These are phyloP conservation scores for Diabrotica virgifera DNA, from an alignment of 1,140 invertebrate genomes.

Conservation along the genomic window DNA sequence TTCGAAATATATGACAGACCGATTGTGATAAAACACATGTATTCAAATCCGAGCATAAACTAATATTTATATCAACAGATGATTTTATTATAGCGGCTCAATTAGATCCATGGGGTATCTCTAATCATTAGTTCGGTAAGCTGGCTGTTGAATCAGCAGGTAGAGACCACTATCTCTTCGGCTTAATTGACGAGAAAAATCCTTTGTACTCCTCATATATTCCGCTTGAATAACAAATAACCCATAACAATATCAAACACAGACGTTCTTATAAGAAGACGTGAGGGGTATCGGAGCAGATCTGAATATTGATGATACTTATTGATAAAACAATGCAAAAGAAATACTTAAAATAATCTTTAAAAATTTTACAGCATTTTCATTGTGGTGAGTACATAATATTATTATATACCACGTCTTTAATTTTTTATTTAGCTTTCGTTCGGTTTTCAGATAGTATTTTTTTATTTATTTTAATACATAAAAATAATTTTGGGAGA, in stretches of 20 bases:
- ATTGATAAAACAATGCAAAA: no score
- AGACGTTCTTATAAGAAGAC: not conserved
- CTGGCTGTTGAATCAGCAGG: conserved; percentile 7
- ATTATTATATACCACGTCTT: no score
- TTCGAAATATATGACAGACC: not conserved
- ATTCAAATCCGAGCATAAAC: conserved; percentile 6
- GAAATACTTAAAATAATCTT: no score
- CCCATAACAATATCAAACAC: conserved; percentile 11
- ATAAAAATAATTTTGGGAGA: no score
- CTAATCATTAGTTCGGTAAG: conserved; percentile 18
- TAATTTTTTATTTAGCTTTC: no score
- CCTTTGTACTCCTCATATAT: conserved; percentile 9
- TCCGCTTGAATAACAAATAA: conserved; percentile 12
- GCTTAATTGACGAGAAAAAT: conserved; percentile 14
- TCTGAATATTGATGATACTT: no score
- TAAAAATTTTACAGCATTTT: no score
- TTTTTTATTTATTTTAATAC: no score
- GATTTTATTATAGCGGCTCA: conserved; percentile 17
- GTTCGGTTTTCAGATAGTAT: no score
- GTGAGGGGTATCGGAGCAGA: not conserved
- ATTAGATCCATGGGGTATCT: conserved; percentile 8
- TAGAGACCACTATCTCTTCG: conserved; percentile 13
- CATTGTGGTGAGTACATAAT: no score
- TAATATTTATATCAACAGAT: conserved; percentile 18
- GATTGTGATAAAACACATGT: conserved; percentile 19